Evolutionary conservation across 2,113 vertebrate species (phyloP), one percentile per base, ranked within the genome.

Genomic region (Conger conger): DNA sequence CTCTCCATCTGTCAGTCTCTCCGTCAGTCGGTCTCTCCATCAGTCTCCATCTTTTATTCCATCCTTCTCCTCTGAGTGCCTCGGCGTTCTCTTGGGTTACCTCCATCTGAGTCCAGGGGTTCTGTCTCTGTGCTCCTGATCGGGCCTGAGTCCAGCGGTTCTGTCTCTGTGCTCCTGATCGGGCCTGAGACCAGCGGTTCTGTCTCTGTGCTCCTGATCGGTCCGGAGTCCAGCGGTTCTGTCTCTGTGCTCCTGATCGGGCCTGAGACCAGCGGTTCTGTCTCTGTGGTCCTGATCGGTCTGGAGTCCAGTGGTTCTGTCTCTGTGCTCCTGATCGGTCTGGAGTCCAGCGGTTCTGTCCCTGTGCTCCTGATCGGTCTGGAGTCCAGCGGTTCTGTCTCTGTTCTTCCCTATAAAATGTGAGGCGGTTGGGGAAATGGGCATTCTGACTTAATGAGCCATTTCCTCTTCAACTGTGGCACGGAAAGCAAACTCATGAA

Each of bases 381-480:
- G 35, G 17, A 50, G 17, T 35, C 54, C 63, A 27, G 7, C 76
- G 36, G 80, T 87, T 87, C 90, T 89, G 86, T 86, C 89, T 53
- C 82, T 87, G 86, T 91, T 82, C 82, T 87, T 83, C 82, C 82
- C 87, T 87, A 86, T 89, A 86, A 91, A 89, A 91, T 90, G 83
- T 88, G 87, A 84, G 87, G 11, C 45, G 15, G 45, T 50, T 50
- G 88, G 53, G 36, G 82, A 76, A 91, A 92, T 87, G 87, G 87
- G 84, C 86, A 91, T 89, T 88, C 88, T 82, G 85, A 83, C 88
- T 91, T 91, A 90, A 93, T 93, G 88, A 92, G 92, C 87, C 83
- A 68, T 91, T 91, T 90, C 84, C 89, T 91, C 77, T 18, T 53
- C 20, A 89, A 83, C 84, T 57, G 27, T 86, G 79, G 79, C 88